phyloP scores from a whole-genome alignment of 2,113 vertebrate genomes.

The Mormoops blainvillei region DNA sequence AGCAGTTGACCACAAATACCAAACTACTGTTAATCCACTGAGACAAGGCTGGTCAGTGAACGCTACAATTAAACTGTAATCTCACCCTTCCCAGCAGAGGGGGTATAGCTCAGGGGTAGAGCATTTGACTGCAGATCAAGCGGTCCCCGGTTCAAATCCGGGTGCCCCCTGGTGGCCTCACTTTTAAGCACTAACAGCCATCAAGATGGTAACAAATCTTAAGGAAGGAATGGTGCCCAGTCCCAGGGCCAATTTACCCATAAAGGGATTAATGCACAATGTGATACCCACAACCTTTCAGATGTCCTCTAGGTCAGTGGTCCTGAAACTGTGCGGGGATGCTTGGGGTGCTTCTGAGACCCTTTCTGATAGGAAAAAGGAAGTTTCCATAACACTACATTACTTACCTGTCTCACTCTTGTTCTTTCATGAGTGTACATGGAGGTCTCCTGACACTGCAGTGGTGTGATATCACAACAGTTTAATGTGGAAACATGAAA shows the following conservation, averaged over 20 bases:
- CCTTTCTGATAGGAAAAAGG: not conserved
- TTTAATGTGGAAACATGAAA: not conserved
- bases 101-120: conserved; percentile 76
- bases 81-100: accelerated
- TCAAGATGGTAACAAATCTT: not conserved
- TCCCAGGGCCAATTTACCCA: accelerated
- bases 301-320: not conserved
- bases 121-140: conserved; percentile 70
- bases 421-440: not conserved
- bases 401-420: not conserved
- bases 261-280: not conserved
- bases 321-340: no score
- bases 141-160: conserved; percentile 59
- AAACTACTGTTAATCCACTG: not conserved
- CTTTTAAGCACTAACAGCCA: not conserved
- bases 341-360: not conserved
- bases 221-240: accelerated
- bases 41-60: not conserved
- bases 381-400: not conserved
- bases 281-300: no score
- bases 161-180: accelerated
- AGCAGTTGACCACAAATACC: not conserved
- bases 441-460: not conserved
- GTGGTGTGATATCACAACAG: not conserved
- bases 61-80: not conserved